phyloP scores from a whole-genome alignment of 37 sponge, comb jelly and placozoan genomes.

The Dysidea cf. avara region DNA sequence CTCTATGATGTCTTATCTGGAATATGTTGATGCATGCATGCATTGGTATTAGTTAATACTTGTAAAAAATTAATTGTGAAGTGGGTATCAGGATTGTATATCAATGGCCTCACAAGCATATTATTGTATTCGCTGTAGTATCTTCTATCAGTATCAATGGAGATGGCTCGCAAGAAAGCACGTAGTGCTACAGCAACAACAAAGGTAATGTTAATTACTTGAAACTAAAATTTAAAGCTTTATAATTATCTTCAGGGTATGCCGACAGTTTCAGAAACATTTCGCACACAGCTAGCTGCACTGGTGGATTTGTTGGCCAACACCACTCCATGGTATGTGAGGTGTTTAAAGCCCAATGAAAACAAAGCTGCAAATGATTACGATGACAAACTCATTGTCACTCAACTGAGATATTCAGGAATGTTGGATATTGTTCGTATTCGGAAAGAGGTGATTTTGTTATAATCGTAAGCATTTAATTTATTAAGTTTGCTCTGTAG shows the following conservation, averaged over 20 bases:
- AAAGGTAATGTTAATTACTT: conserved; percentile 32
- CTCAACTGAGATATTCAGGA: conserved; percentile 91
- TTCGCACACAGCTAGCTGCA: conserved; percentile 85
- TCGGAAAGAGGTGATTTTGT: conserved; percentile 59
- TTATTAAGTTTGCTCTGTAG: conserved; percentile 9
- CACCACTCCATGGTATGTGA: conserved; percentile 94
- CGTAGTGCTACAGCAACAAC: conserved; percentile 65
- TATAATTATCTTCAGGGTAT: no score
- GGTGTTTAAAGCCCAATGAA: conserved; percentile 91
- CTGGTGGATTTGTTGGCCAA: conserved; percentile 84
- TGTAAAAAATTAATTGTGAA: neutral
- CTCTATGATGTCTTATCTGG: neutral
- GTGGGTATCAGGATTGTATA: no score
- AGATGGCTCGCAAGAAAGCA: conserved; percentile 53
- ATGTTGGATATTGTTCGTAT: conserved; percentile 93
- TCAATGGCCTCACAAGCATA: no score
- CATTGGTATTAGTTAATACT: neutral
- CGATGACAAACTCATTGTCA: conserved; percentile 85
- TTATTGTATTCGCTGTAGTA: conserved; percentile 31
- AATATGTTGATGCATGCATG: neutral
- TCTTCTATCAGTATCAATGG: conserved; percentile 70
- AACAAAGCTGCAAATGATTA: conserved; percentile 47
- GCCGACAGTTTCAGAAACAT: conserved; percentile 92
- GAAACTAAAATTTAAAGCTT: no score
- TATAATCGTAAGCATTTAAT: neutral